phyloP scores from a whole-genome alignment of 1,140 invertebrate species.

The Bombus vancouverensis region DNA sequence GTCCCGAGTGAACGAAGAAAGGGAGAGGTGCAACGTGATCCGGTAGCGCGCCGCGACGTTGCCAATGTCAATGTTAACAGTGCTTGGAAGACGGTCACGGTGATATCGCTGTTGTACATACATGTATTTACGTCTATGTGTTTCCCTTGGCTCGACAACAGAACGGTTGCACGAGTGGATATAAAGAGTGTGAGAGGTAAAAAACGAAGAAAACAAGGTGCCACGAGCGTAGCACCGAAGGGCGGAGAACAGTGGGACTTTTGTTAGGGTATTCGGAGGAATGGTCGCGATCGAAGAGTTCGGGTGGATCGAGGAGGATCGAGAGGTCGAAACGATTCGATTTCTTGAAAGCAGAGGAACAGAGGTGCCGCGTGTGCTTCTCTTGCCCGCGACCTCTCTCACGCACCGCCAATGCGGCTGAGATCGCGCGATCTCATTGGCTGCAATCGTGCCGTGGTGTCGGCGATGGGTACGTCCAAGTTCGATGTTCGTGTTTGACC shows the following conservation, averaged over 20 bases:
- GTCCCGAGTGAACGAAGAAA: not conserved
- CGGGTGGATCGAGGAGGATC: conserved; percentile 6
- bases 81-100: conserved; percentile 38
- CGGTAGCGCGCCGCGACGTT: conserved; percentile 13
- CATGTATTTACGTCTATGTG: conserved; percentile 1
- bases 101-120: conserved; percentile 6
- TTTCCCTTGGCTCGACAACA: not conserved
- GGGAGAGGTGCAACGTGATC: conserved; percentile 21
- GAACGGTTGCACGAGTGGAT: not conserved
- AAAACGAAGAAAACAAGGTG: not conserved
- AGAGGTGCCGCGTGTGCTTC: conserved; percentile 61
- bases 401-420: conserved; percentile 72
- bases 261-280: not conserved
- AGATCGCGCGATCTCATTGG: conserved; percentile 69
- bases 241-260: not conserved
- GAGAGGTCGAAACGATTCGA: not conserved
- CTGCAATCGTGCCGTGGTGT: conserved; percentile 69
- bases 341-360: not conserved
- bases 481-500: conserved; percentile 65
- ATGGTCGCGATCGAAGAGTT: not conserved
- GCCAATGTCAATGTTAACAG: conserved; percentile 49
- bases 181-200: not conserved
- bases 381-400: conserved; percentile 64
- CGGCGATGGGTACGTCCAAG: conserved; percentile 70
- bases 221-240: not conserved